Percentiles rank a stretch among this genome's conserved stretches.
Evolutionary conservation across 1,140 invertebrate species (phyloP).

Genomic region (Anastatus disparis): DNA sequence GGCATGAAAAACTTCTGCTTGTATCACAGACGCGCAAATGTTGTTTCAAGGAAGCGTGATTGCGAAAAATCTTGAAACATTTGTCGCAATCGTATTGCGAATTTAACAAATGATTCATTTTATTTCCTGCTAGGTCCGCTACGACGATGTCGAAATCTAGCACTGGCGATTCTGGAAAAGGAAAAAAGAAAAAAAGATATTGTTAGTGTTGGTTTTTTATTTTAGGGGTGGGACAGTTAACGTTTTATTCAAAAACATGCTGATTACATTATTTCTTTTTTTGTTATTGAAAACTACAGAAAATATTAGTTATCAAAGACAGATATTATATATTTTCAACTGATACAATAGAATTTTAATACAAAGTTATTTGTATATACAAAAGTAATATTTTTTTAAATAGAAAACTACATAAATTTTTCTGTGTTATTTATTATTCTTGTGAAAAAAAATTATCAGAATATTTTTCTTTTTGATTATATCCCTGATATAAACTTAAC

Average conservation of each 20-base stretch:
- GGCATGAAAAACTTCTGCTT: conserved; percentile 63
- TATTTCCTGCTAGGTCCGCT: neutral
- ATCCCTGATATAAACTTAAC: too few species aligned
- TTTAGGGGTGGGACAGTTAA: too few species aligned
- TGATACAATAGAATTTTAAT: too few species aligned
- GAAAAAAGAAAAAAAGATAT: neutral
- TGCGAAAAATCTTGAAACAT: conserved; percentile 62
- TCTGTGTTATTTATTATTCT: too few species aligned
- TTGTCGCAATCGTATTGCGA: conserved; percentile 49
- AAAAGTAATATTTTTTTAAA: too few species aligned
- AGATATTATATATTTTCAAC: neutral
- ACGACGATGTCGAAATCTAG: neutral
- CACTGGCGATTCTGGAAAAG: neutral
- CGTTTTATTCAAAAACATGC: neutral
- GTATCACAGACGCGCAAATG: conserved; percentile 66
- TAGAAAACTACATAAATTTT: too few species aligned
- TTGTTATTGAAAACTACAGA: neutral
- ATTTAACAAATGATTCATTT: neutral
- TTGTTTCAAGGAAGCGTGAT: conserved; percentile 61
- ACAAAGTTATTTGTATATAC: too few species aligned
- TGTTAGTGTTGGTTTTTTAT: neutral
- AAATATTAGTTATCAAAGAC: neutral
- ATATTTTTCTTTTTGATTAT: too few species aligned
- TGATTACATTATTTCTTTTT: neutral
- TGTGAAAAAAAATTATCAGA: too few species aligned